phyloP scores from a whole-genome alignment of 1,140 invertebrate species.

The Sesamia nonagrioides region DNA sequence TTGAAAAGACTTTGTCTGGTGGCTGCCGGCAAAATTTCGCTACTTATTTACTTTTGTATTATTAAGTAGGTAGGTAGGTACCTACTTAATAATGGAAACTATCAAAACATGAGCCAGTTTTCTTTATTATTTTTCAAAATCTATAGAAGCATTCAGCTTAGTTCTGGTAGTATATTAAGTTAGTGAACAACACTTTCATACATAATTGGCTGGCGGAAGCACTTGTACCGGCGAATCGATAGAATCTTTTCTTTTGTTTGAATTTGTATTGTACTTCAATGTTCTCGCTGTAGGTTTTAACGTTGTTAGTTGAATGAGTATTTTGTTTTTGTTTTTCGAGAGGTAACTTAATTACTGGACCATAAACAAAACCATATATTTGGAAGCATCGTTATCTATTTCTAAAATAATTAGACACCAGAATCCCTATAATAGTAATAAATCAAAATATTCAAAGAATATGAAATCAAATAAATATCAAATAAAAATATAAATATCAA shows the following conservation, averaged over 20 bases:
- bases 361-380: too few relatives aligned
- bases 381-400: too few relatives aligned
- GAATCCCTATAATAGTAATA: too few relatives aligned
- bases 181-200: conserved; percentile 38
- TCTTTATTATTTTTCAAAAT: neutral
- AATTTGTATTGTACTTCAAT: conserved; percentile 13
- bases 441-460: neutral
- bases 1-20: too few relatives aligned
- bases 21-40: too few relatives aligned
- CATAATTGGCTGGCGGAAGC: conserved; percentile 52
- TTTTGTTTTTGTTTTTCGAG: neutral
- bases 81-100: too few relatives aligned
- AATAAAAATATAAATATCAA: neutral
- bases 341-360: neutral
- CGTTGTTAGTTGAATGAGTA: neutral
- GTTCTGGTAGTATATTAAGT: conserved; percentile 29
- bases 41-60: too few relatives aligned
- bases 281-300: conserved; percentile 2
- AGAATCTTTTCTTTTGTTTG: conserved; percentile 33
- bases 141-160: neutral
- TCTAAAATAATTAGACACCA: too few relatives aligned
- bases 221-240: conserved; percentile 36
- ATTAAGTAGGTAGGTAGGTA: too few relatives aligned
- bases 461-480: neutral
- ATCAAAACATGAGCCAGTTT: too few relatives aligned